Percentiles rank a stretch among this genome's conserved stretches.
Evolutionary conservation across 2,797 vertebrate species (phyloP).

Genomic region (Oreonectes daqikongensis): DNA sequence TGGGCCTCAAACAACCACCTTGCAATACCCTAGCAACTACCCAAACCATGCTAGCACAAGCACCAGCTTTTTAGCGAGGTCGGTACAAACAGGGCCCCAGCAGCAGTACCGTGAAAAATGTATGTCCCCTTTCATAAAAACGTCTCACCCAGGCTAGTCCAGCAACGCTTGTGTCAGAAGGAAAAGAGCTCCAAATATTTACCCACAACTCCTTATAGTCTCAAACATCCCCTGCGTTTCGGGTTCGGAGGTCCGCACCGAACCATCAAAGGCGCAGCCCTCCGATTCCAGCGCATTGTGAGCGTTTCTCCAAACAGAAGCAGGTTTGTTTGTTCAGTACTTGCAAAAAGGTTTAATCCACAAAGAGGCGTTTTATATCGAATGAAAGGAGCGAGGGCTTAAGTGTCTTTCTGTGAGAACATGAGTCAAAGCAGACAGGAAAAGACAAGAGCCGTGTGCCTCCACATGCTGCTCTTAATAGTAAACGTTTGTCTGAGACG

Average conservation of each 20-base stretch:
- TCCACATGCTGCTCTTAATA: conserved; percentile 68
- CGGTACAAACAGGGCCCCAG: not conserved
- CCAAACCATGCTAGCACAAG: no score
- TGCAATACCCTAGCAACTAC: not conserved
- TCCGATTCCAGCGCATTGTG: conserved; percentile 40
- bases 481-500: conserved; percentile 69
- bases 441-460: conserved; percentile 65
- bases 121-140: conserved; percentile 10
- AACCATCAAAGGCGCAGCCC: conserved; percentile 49
- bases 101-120: not conserved
- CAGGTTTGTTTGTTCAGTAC: conserved; percentile 23
- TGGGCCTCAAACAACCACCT: not conserved
- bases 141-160: conserved; percentile 37
- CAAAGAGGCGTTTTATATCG: conserved; percentile 46
- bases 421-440: conserved; percentile 53
- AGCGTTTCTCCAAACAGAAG: conserved; percentile 30
- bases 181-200: conserved; percentile 56
- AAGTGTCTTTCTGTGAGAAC: conserved; percentile 58
- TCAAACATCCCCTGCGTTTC: conserved; percentile 56
- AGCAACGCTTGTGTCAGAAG: conserved; percentile 53
- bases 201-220: conserved; percentile 56
- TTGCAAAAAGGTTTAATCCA: conserved; percentile 38
- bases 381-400: conserved; percentile 58
- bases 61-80: not conserved
- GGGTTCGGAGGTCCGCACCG: conserved; percentile 48